These are phyloP conservation scores for Diorhabda sublineata DNA, from an alignment of 1,140 invertebrate genomes.

Conservation along the genomic window DNA sequence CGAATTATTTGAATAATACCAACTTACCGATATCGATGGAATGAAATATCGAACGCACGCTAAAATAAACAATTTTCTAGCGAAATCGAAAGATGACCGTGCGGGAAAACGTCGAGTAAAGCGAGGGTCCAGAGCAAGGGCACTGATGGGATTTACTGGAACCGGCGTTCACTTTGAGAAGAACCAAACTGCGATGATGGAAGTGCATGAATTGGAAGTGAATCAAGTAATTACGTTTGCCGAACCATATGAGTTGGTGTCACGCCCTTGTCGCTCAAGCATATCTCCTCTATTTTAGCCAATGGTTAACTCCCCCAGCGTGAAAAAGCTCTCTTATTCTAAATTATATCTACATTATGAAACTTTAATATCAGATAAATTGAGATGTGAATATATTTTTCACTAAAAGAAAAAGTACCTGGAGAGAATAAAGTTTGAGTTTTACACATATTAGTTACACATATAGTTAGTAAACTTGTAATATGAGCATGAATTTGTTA, in stretches of 20 bases:
- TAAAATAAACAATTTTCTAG: constrained; percentile 9
- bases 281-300: constrained; percentile 20
- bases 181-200: constrained; percentile 21
- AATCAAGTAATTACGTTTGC: constrained; percentile 24
- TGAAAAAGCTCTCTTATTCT: too few species aligned
- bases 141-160: not conserved
- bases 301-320: constrained; percentile 3
- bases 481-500: too few species aligned
- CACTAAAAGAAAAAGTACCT: too few species aligned
- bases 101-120: not conserved
- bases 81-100: not conserved
- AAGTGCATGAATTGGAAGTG: constrained; percentile 25
- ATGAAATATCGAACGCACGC: not conserved
- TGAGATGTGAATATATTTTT: too few species aligned
- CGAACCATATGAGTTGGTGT: constrained; percentile 22
- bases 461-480: too few species aligned
- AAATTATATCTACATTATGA: too few species aligned
- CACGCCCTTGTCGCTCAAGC: constrained; percentile 30
- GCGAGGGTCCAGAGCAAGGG: not conserved
- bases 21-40: not conserved
- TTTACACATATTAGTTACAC: too few species aligned
- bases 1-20: not conserved
- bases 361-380: too few species aligned
- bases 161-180: constrained; percentile 15
- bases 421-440: too few species aligned